These are phyloP conservation scores for Montipora capricornis DNA, from an alignment of 64 coral and sea anemone genomes.

Conservation along the genomic window DNA sequence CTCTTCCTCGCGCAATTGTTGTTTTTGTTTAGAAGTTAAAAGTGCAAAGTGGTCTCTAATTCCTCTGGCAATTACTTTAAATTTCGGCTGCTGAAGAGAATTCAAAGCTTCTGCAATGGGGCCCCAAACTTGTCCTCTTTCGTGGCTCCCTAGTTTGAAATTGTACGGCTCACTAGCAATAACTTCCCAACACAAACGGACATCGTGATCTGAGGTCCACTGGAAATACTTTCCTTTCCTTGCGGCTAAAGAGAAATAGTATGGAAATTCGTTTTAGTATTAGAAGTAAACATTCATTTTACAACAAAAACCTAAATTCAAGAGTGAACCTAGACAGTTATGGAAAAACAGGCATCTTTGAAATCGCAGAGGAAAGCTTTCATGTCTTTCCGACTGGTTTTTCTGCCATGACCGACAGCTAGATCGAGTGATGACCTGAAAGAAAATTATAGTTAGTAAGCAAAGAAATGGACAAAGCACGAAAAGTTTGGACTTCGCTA, in stretches of 20 bases:
- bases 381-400: not conserved
- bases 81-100: conserved; percentile 31
- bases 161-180: conserved; percentile 34
- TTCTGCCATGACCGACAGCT: not conserved
- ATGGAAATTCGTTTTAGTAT: not conserved
- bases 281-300: not conserved
- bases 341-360: not conserved
- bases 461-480: not conserved
- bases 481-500: not conserved
- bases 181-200: conserved; percentile 40
- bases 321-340: not conserved
- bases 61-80: conserved; percentile 53
- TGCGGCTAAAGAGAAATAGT: not conserved
- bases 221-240: not conserved
- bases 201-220: conserved; percentile 50
- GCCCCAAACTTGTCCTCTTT: conserved; percentile 56
- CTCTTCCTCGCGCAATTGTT: not conserved
- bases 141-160: conserved; percentile 45
- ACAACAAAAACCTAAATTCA: not conserved
- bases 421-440: not conserved
- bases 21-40: not conserved
- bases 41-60: not conserved
- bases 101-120: conserved; percentile 12
- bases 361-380: not conserved
- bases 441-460: not conserved